These are phyloP conservation scores for Apteryx mantelli DNA, from an alignment of 2,113 vertebrate genomes.

Conservation along the genomic window DNA sequence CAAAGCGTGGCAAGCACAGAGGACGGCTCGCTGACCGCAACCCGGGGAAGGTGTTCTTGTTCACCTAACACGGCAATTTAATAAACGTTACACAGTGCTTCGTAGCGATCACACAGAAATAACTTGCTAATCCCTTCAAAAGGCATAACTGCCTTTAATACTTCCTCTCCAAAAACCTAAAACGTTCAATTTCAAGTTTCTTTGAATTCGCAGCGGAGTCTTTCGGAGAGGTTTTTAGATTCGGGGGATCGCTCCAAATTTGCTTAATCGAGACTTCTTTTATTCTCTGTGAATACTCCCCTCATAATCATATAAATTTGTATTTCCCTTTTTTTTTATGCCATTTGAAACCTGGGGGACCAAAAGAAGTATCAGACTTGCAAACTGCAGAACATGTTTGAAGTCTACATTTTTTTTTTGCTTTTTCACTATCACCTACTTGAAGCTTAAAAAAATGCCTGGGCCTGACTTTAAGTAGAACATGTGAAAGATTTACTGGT, in stretches of 20 bases:
- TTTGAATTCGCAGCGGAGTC: not conserved
- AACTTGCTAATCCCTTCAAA: not conserved
- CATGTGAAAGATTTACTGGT: not conserved
- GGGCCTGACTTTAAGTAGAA: not conserved
- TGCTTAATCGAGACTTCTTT: not conserved
- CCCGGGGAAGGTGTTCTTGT: no score
- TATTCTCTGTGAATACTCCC: not conserved
- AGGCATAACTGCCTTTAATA: not conserved
- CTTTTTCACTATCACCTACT: not conserved
- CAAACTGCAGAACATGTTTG: not conserved
- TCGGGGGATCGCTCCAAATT: not conserved
- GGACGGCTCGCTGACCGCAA: rapidly evolving
- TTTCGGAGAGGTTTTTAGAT: not conserved
- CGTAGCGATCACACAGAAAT: not conserved
- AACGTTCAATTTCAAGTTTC: not conserved
- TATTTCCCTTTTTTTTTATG: not conserved
- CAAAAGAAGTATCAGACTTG: not conserved
- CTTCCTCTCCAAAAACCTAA: no score
- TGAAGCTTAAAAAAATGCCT: not conserved
- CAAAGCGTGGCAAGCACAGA: not conserved
- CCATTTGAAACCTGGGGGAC: not conserved
- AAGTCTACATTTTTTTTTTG: not conserved
- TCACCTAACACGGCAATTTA: not conserved
- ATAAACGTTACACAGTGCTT: not conserved
- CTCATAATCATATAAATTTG: not conserved